phyloP scores from a whole-genome alignment of 1,140 invertebrate species.

The Ceratoteleas bidentatus region DNA sequence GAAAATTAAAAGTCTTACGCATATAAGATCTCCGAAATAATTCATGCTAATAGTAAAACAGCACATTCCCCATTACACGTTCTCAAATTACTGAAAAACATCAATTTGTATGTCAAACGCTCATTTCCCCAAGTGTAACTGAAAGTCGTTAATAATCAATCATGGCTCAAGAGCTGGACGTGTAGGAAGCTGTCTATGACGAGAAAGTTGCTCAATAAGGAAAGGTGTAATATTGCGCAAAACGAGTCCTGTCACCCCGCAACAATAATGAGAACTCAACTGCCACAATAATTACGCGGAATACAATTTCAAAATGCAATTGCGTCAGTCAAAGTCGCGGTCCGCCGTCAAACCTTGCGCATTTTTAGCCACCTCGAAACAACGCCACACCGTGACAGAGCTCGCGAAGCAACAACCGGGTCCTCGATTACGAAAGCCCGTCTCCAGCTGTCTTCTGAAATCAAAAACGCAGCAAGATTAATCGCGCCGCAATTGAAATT shows the following conservation, averaged over 20 bases:
- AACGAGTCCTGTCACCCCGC: constrained; percentile 48
- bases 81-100: constrained; percentile 29
- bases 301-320: constrained; percentile 47
- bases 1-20: not conserved
- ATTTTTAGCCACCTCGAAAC: constrained; percentile 24
- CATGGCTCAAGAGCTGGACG: constrained; percentile 39
- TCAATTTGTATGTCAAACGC: constrained; percentile 32
- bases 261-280: constrained; percentile 53
- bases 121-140: constrained; percentile 39
- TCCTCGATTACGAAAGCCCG: not conserved
- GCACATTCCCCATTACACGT: constrained; percentile 16
- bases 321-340: constrained; percentile 51
- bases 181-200: constrained; percentile 58
- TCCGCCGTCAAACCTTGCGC: constrained; percentile 13
- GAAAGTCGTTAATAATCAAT: constrained; percentile 59
- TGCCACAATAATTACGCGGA: constrained; percentile 39
- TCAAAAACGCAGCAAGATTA: constrained; percentile 8
- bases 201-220: constrained; percentile 57
- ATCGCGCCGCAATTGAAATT: constrained; percentile 3
- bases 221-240: constrained; percentile 60
- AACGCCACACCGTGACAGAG: constrained; percentile 7
- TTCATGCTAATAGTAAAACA: not conserved
- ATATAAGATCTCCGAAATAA: not conserved
- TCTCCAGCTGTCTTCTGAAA: not conserved
- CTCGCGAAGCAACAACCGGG: constrained; percentile 1